Base-by-base conservation (phyloP, 2,797 vertebrate species). In the Sternarchorhynchus goeldii region DNA sequence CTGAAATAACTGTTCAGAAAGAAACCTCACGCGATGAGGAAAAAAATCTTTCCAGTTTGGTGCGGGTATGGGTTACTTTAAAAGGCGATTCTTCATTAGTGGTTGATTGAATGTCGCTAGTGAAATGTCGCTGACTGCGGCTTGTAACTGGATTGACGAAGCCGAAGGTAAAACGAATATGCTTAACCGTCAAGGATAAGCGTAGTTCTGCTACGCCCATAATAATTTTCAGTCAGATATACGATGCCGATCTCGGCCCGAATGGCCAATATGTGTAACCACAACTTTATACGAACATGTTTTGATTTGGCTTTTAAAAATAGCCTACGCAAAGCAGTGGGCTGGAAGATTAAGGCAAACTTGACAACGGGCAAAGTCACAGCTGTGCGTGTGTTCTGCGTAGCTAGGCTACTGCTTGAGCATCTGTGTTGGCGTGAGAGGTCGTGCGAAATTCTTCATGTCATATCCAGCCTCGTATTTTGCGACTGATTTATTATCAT, bases 401-500 rank as follows among this genome's bases (percentile, higher is more conserved):
- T 20, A 65, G 18, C 36, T 3, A 25, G 10, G 2, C 8, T 25
- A 41, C 5, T 3, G 62, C 62, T 65, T 18, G 17, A 66, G 64
- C 64, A 66, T 66, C 64, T 45, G 64, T 45, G 36, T 16, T 41
- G 21, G 64, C 14, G 64, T 41, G 34, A 25, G 17, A 68, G 66
- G 17, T 14, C 14, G n/a, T 6, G 67, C 25, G 17, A 56, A 32
- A 55, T 32, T 16, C 32, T 55, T 56, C 25, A 31, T 69, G 67
- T 55, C 67, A 69, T 29, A 31, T 53, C 67, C 45, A 69, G 36
- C n/a, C 20, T 69, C 66, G 53, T 50, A 32, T 69, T 69, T 55
- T 17, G 41, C 53, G 25, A 17, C 20, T 55, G 10, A 7, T 12
- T 50, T 50, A 12, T 50, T 50, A 50, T 10, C 2, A 50, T 12